A percentile compares a stretch with the other conserved stretches of the same genome.
These are phyloP conservation scores for Drosophila flavopinicola DNA, from an alignment of 2,888 invertebrate genomes.

Conservation along the genomic window DNA sequence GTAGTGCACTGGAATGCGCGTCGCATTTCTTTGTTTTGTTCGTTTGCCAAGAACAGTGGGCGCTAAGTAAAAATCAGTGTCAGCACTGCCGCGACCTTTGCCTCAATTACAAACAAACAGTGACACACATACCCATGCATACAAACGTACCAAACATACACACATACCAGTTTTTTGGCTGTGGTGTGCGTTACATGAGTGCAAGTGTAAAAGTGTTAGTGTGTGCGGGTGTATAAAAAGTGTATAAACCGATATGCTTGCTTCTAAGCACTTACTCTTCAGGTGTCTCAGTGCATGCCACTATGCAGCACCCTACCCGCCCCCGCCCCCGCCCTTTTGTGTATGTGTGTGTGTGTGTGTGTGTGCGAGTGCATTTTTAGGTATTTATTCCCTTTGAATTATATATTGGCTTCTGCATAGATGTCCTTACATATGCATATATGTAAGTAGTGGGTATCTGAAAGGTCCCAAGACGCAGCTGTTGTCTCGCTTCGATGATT, in stretches of 20 bases:
- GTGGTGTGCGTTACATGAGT: conserved; percentile 45
- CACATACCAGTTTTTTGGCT: conserved; percentile 6
- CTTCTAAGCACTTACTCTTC: conserved; percentile 29
- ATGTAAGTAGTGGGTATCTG: conserved; percentile 8
- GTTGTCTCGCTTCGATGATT: conserved; percentile 63
- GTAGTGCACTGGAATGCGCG: conserved; percentile 52
- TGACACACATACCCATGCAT: conserved; percentile 54
- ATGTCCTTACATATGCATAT: conserved; percentile 1
- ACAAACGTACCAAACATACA: background rate
- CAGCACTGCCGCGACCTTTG: conserved; percentile 68
- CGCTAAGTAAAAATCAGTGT: conserved; percentile 27
- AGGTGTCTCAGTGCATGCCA: conserved; percentile 33
- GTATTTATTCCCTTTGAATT: conserved; percentile 38
- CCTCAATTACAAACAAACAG: conserved; percentile 72
- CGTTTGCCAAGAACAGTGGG: conserved; percentile 18
- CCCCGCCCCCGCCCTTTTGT: conserved; percentile 3
- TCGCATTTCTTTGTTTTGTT: conserved; percentile 23
- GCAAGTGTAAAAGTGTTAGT: conserved; percentile 17
- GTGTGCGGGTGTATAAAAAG: conserved; percentile 48
- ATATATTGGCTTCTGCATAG: conserved; percentile 37
- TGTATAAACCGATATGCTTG: conserved; percentile 30
- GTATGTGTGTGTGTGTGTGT: conserved; percentile 1
- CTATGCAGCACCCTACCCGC: too few species aligned
- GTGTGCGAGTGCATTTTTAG: conserved; percentile 41
- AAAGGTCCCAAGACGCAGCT: conserved; percentile 48